A percentile compares a stretch with the other conserved stretches of the same genome.
Conservation (phyloP, 2,888 invertebrate species). For the Bugulina stolonifera region DNA sequence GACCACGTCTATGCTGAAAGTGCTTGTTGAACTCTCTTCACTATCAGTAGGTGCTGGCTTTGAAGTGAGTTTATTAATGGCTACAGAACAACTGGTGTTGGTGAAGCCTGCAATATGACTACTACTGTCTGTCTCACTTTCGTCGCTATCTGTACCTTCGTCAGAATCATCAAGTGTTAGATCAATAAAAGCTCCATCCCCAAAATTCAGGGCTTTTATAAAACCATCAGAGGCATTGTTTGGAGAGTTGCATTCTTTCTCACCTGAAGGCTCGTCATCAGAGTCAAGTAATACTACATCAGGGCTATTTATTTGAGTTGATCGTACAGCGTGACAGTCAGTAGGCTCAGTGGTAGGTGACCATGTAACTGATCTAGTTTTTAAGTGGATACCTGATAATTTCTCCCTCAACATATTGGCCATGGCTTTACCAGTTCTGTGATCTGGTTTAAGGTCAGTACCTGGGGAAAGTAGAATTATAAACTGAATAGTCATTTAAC, state of each 20-base stretch:
- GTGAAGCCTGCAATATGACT: neutral
- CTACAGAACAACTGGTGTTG: too few species aligned
- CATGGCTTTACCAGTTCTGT: neutral
- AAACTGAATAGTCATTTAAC: too few species aligned
- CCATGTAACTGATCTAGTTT: neutral
- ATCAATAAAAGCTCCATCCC: conserved; percentile 13
- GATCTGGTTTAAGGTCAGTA: neutral
- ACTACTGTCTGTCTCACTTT: neutral
- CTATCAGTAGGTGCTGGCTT: neutral
- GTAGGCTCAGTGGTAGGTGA: neutral
- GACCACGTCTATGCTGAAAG: neutral
- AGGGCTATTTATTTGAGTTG: neutral
- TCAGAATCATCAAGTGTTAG: conserved; percentile 8
- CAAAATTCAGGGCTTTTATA: neutral
- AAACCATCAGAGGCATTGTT: neutral
- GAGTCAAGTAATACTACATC: neutral
- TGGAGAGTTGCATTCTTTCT: neutral
- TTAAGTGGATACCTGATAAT: conserved; percentile 6
- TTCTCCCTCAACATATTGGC: conserved; percentile 15
- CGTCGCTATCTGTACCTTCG: neutral
- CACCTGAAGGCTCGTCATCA: neutral
- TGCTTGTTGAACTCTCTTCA: neutral
- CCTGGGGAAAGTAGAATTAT: neutral
- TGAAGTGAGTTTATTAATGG: neutral
- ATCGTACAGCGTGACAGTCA: neutral